Evolutionary conservation across 2,888 invertebrate species (phyloP).

Genomic region (Amblyjoppa fuscipennis): DNA sequence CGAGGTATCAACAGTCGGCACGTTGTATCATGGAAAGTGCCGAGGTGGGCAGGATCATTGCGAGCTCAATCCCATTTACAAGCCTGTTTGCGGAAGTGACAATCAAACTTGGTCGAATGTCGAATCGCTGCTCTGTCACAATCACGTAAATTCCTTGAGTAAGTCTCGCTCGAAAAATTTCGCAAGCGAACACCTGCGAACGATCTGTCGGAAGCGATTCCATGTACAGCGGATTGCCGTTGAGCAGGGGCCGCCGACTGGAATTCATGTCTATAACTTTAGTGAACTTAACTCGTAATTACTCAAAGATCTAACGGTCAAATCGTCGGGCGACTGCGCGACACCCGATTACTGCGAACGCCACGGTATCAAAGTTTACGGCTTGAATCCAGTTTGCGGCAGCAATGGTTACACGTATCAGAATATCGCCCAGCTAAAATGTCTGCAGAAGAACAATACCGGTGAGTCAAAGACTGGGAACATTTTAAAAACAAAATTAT

Average conservation of each 20-base stretch:
- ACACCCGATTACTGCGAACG: constrained; percentile 61
- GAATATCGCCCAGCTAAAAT: constrained; percentile 76
- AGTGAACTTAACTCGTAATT: background rate
- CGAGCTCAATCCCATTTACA: constrained; percentile 70
- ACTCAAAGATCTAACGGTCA: constrained; percentile 65
- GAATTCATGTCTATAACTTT: constrained; percentile 39
- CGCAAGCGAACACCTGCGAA: constrained; percentile 37
- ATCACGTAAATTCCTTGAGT: constrained; percentile 64
- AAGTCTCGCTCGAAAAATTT: constrained; percentile 7
- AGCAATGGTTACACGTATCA: constrained; percentile 78
- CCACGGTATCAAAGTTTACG: constrained; percentile 54
- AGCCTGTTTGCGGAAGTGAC: constrained; percentile 76
- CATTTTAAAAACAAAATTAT: background rate
- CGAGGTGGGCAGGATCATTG: constrained; percentile 63
- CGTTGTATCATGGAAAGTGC: constrained; percentile 65
- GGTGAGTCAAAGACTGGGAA: constrained; percentile 61
- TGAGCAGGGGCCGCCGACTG: constrained; percentile 37
- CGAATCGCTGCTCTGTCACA: constrained; percentile 74
- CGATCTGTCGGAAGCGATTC: constrained; percentile 30
- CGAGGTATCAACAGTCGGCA: constrained; percentile 37
- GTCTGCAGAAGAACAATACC: constrained; percentile 73
- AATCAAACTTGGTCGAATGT: constrained; percentile 74
- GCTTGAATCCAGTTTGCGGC: constrained; percentile 75
- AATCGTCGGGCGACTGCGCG: constrained; percentile 65
- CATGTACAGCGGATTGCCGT: constrained; percentile 33